Evolutionary conservation across 1,140 invertebrate species (phyloP), one percentile per base, ranked within the genome.

Genomic region (Bombus confusus): DNA sequence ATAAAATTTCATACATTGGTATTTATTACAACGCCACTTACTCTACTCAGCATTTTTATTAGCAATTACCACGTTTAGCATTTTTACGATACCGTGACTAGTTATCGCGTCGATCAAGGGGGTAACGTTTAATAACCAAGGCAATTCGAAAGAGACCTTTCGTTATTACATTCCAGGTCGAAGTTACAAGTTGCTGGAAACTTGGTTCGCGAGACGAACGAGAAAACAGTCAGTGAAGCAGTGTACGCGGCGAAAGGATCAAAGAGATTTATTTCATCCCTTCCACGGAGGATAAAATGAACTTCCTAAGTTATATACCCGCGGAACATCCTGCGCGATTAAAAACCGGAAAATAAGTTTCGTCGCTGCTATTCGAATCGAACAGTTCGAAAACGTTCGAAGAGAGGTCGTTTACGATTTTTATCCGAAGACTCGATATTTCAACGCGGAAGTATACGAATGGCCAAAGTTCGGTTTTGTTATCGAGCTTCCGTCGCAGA

Each of bases 311-410:
- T 52, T 84, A 80, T 75, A 77, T 83, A 83, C 10, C 43, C 39
- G 52, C 18, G 73, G 76, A 71, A 47, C 76, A 71, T 80, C 68
- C 52, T 34, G 66, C 47, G 81, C 71, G 83, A 85, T 85, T 85
- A 85, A 85, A 85, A 85, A 62, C 76, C 68, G 83, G 77, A 73
- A 85, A 85, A 79, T 85, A 85, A 85, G 68, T 85, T 85, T 66
- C 31, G 52, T 22, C 25, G 69, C n/a, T 43, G 52, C 15, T 34
- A 52, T 59, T 64, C 47, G 76, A 79, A 83, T 76, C 59, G 75
- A 79, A 71, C 82, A 47, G 47, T 37, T 39, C 57, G 75, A 12
- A 39, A 79, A 79, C 10, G 47, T 41, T 79, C n/a, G 68, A 47
- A 64, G 41, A 25, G 59, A 25, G 43, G 57, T 59, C 52, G 52